Evolutionary conservation across 2,888 invertebrate species (phyloP).

Genomic region (Suillia variegata): DNA sequence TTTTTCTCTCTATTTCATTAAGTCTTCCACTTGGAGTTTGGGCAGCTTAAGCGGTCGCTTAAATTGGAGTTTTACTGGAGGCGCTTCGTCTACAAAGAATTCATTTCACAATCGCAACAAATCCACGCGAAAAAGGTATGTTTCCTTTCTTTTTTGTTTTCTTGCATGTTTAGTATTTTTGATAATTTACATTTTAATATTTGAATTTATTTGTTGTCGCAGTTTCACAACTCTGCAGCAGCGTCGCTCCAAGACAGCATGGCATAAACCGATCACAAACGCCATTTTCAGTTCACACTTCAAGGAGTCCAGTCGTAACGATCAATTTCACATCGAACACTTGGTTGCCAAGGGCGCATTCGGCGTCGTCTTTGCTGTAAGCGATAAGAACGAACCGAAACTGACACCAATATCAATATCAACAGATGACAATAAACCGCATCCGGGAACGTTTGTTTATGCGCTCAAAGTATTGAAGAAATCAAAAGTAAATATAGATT

Average conservation of each 20-base stretch:
- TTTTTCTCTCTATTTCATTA: conserved; percentile 17
- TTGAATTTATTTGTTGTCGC: conserved; percentile 17
- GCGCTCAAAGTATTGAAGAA: conserved; percentile 87
- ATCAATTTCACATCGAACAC: conserved; percentile 69
- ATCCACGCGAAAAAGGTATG: conserved; percentile 40
- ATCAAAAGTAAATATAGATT: conserved; percentile 67
- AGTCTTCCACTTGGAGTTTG: conserved; percentile 53
- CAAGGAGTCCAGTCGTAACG: conserved; percentile 67
- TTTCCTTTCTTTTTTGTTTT: conserved; percentile 2
- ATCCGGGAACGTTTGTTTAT: conserved; percentile 61
- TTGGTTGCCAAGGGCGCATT: conserved; percentile 89
- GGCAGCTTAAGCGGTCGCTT: conserved; percentile 45
- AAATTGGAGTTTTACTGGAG: conserved; percentile 47
- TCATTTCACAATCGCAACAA: conserved; percentile 44
- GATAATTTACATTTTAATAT: conserved; percentile 10
- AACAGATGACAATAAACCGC: background rate
- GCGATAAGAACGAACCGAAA: conserved; percentile 64
- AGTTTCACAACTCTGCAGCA: conserved; percentile 40
- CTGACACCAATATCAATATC: background rate
- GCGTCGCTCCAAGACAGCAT: conserved; percentile 69
- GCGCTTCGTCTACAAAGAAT: conserved; percentile 30
- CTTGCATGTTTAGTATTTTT: no score
- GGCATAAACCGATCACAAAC: conserved; percentile 83
- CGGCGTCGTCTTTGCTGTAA: conserved; percentile 85
- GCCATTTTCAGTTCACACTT: conserved; percentile 89